Conservation (phyloP, 2,797 vertebrate species). For the Lophotriccus pileatus region DNA sequence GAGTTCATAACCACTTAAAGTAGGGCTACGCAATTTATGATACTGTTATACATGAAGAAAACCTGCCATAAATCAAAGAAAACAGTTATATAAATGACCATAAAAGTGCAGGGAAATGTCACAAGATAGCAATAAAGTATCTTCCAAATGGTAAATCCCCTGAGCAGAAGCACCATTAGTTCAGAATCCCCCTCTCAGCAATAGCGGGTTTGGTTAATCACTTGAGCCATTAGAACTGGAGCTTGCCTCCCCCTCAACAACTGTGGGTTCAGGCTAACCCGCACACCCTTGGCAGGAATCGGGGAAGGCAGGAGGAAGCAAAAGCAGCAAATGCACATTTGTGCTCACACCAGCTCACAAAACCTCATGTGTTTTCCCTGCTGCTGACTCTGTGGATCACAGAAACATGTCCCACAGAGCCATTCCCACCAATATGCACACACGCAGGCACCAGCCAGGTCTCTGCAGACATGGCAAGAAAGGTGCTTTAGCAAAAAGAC, state of each 20-base stretch:
- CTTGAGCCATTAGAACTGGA: neutral
- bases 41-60: slow-evolving; percentile 47
- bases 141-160: slow-evolving; percentile 43
- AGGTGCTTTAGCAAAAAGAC: neutral
- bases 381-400: neutral
- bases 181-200: neutral
- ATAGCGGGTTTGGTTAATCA: neutral
- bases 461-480: neutral
- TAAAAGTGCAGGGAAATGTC: slow-evolving; percentile 60
- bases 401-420: accelerated
- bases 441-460: neutral
- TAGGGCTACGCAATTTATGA: slow-evolving; percentile 41
- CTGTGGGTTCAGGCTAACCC: accelerated
- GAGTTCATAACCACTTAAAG: slow-evolving; percentile 7
- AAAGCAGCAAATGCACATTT: neutral
- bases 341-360: neutral
- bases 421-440: neutral
- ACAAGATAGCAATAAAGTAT: slow-evolving; percentile 43
- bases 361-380: neutral
- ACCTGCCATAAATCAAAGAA: slow-evolving; percentile 56
- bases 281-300: accelerated
- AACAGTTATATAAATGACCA: slow-evolving; percentile 54
- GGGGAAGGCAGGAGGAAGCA: neutral
- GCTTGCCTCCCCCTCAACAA: neutral
- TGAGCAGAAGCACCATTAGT: slow-evolving; percentile 6